A percentile compares a stretch with the other conserved stretches of the same genome.
These are phyloP conservation scores for Mallotus villosus DNA, from an alignment of 2,797 vertebrate genomes.

Conservation along the genomic window DNA sequence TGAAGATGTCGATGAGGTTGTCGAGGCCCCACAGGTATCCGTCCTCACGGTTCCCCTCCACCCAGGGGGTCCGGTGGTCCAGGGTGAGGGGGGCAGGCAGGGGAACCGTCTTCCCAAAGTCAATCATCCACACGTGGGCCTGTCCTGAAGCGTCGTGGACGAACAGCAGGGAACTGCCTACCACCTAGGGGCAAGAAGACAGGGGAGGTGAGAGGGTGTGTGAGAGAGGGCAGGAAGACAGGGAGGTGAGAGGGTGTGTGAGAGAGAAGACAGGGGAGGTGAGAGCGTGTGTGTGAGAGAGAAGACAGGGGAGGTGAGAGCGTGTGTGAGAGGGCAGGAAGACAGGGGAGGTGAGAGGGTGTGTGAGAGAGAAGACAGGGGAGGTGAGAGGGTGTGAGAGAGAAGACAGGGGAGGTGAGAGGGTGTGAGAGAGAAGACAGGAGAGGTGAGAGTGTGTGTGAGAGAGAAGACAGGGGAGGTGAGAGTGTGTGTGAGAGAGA, in stretches of 20 bases:
- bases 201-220: neutral
- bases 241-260: too few relatives aligned
- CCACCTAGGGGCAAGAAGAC: conserved; percentile 74
- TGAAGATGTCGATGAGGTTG: conserved; percentile 81
- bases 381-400: neutral
- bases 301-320: too few relatives aligned
- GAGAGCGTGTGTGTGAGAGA: neutral
- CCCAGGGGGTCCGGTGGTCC: conserved; percentile 85
- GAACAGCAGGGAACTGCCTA: conserved; percentile 90
- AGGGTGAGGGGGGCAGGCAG: conserved; percentile 70
- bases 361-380: neutral
- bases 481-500: too few relatives aligned
- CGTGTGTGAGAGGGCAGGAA: neutral
- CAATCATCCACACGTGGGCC: conserved; percentile 92
- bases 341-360: too few relatives aligned
- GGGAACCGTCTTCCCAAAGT: conserved; percentile 89
- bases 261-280: too few relatives aligned
- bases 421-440: too few relatives aligned
- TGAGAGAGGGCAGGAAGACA: too few relatives aligned
- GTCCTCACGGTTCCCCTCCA: conserved; percentile 87
- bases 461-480: conserved; percentile 5
- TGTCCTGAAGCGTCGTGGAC: conserved; percentile 83
- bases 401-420: neutral
- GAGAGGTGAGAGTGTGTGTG: neutral
- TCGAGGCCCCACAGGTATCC: conserved; percentile 90